These are phyloP conservation scores for Pandemis corylana DNA, from an alignment of 2,888 invertebrate genomes.

Conservation along the genomic window DNA sequence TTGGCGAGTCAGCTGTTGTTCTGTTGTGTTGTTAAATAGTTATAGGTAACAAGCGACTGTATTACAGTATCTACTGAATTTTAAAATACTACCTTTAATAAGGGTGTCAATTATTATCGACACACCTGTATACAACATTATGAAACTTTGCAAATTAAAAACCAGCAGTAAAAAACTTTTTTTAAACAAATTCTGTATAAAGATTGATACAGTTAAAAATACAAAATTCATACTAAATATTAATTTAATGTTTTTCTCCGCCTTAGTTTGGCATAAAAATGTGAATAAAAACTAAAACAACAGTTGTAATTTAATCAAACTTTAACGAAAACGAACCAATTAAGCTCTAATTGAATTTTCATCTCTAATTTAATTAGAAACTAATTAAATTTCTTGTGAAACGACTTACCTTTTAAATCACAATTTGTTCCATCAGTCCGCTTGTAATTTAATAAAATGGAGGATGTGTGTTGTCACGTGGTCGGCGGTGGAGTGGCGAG, in stretches of 20 bases:
- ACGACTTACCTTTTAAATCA: slow-evolving; percentile 35
- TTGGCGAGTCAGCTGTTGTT: no score
- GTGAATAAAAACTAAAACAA: neutral
- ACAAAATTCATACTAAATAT: no score
- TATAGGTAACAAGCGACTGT: no score
- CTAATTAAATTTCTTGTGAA: slow-evolving; percentile 32
- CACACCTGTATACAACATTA: no score
- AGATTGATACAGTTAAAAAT: no score
- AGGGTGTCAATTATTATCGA: no score
- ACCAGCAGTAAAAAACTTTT: no score
- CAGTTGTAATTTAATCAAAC: neutral
- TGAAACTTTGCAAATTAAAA: no score
- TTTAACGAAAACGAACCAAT: neutral
- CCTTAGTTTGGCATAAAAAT: neutral
- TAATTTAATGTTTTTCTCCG: neutral
- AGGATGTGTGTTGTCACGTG: slow-evolving; percentile 40
- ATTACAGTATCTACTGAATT: no score
- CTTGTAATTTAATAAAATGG: slow-evolving; percentile 36
- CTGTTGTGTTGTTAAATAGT: no score
- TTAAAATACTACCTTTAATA: no score
- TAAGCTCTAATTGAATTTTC: slow-evolving; percentile 2
- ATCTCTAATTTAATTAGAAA: slow-evolving; percentile 25
- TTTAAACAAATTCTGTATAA: no score
- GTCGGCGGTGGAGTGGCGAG: slow-evolving; percentile 33
- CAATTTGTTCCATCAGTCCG: slow-evolving; percentile 16